phyloP scores from a whole-genome alignment of 2,113 vertebrate species.

The Callionymus lyra region DNA sequence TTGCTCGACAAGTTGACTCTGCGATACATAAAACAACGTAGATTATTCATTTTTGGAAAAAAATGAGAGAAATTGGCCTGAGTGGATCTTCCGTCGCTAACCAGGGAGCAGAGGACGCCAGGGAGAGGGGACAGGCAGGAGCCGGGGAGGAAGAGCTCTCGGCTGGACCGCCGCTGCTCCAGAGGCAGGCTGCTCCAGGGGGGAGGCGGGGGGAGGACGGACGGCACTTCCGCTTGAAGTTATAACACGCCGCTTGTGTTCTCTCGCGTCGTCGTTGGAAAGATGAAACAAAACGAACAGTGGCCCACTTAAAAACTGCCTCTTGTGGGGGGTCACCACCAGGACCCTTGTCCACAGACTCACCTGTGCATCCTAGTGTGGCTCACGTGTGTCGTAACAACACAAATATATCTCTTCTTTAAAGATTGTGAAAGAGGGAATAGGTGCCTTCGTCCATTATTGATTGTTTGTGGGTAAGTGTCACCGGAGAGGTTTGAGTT shows the following conservation, averaged over 20 bases:
- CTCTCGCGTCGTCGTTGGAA: conserved; percentile 38
- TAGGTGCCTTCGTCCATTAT: too few species aligned
- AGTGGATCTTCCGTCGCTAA: conserved; percentile 53
- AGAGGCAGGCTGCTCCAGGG: conserved; percentile 39
- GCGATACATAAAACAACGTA: not conserved
- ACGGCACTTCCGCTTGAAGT: conserved; percentile 41
- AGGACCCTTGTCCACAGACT: too few species aligned
- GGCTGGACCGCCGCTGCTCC: conserved; percentile 45
- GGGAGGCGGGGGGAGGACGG: conserved; percentile 49
- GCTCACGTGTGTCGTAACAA: too few species aligned
- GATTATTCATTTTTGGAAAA: conserved; percentile 12
- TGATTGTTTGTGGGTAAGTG: too few species aligned
- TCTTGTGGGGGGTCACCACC: conserved; percentile 35
- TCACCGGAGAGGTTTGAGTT: too few species aligned
- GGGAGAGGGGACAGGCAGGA: conserved; percentile 48
- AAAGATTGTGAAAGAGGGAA: too few species aligned
- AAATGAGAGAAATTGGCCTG: conserved; percentile 62
- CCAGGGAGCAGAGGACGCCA: conserved; percentile 44
- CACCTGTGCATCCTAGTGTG: too few species aligned
- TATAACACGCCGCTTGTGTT: conserved; percentile 47
- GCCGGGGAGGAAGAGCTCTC: conserved; percentile 50
- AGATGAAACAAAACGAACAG: conserved; percentile 43
- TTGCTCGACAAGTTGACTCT: too few species aligned
- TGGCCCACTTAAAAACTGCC: conserved; percentile 46
- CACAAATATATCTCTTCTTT: too few species aligned